Conservation (phyloP, 2,888 invertebrate genomes). For the Melanophora roralis region DNA sequence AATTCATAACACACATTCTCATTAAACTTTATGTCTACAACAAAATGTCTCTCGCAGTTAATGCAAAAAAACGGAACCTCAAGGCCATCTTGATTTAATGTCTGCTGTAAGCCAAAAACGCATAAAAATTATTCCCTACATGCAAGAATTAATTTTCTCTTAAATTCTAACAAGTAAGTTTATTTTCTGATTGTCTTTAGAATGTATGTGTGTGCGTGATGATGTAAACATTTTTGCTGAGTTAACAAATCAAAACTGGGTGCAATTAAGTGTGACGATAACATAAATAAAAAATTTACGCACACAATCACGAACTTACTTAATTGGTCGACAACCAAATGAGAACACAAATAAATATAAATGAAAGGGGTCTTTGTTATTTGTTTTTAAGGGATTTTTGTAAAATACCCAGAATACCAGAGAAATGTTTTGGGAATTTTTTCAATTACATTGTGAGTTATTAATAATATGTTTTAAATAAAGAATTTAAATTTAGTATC, state of each 20-base stretch:
- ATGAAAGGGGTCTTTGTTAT: too few relatives aligned
- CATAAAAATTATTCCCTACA: neutral
- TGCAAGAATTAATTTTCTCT: neutral
- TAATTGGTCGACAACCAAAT: too few relatives aligned
- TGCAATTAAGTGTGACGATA: neutral
- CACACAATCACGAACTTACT: neutral
- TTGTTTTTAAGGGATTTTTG: too few relatives aligned
- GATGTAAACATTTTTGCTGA: neutral
- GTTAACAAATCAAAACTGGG: slow-evolving; percentile 4
- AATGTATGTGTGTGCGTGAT: neutral
- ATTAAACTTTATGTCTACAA: neutral
- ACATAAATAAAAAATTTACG: slow-evolving; percentile 2
- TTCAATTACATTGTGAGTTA: too few relatives aligned
- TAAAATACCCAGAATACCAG: too few relatives aligned
- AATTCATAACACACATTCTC: neutral
- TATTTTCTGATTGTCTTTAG: neutral
- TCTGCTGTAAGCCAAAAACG: slow-evolving; percentile 2
- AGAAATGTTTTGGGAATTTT: too few relatives aligned
- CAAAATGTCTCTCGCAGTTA: neutral
- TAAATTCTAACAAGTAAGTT: neutral
- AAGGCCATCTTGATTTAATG: slow-evolving; percentile 15
- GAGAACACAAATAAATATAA: too few relatives aligned
- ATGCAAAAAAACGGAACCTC: neutral
- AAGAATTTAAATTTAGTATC: too few relatives aligned
- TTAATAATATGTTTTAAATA: too few relatives aligned